phyloP scores from a whole-genome alignment of 1,140 invertebrate species.

The Brachionus manjavacas region DNA sequence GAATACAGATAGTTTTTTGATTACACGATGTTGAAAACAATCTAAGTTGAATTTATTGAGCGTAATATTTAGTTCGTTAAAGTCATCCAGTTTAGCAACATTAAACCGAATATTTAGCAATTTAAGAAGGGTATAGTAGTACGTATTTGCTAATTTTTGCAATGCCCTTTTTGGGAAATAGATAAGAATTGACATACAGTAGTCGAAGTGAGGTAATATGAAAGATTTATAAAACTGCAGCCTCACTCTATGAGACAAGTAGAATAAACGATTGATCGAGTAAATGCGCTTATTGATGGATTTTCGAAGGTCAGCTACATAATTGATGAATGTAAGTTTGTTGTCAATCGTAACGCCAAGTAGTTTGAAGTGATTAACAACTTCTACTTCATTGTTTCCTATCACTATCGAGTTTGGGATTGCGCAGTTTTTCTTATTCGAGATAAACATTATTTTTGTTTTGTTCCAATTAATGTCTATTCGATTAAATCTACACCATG shows the following conservation, averaged over 20 bases:
- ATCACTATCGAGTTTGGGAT: background rate
- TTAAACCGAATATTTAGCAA: background rate
- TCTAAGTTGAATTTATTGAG: background rate
- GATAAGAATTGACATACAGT: background rate
- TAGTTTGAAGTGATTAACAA: background rate
- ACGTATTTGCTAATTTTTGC: background rate
- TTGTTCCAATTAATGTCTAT: conserved; percentile 18
- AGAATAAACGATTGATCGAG: background rate
- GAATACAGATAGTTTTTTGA: background rate
- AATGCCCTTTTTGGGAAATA: background rate
- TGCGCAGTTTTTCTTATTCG: background rate
- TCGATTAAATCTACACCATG: conserved; percentile 2
- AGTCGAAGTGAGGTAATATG: background rate
- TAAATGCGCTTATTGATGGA: background rate
- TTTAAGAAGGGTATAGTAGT: background rate
- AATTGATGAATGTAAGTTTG: background rate
- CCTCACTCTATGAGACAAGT: background rate
- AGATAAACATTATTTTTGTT: background rate
- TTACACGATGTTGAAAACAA: background rate
- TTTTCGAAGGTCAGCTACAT: background rate
- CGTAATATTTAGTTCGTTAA: background rate
- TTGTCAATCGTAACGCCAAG: background rate
- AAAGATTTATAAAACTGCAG: conserved; percentile 2
- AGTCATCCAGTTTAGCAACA: background rate
- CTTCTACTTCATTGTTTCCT: background rate